phyloP scores from a whole-genome alignment of 2,113 vertebrate species.

The Castor canadensis region DNA sequence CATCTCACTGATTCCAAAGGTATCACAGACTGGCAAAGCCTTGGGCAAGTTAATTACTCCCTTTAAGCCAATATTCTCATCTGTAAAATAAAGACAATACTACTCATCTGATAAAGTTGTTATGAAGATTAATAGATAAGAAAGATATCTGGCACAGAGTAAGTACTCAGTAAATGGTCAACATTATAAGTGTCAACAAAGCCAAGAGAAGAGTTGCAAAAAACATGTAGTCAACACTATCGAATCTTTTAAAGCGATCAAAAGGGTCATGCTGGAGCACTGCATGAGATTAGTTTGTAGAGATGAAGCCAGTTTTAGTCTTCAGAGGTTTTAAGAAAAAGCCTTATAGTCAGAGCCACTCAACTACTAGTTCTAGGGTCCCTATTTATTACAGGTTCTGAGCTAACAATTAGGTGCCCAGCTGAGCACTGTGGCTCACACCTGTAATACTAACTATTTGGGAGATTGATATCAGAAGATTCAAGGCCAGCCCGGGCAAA shows the following conservation, averaged over 20 bases:
- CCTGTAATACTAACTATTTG: too few relatives aligned
- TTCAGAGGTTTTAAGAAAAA: slow-evolving; percentile 32
- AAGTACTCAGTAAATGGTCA: background rate
- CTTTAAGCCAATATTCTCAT: slow-evolving; percentile 48
- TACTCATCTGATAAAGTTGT: slow-evolving; percentile 50
- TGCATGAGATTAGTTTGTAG: background rate
- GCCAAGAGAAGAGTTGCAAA: slow-evolving; percentile 34
- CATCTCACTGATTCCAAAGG: slow-evolving; percentile 21
- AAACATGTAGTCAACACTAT: background rate
- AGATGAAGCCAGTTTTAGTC: slow-evolving; percentile 5
- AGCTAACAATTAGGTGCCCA: background rate
- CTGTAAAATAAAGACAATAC: slow-evolving; percentile 51
- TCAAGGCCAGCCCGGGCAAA: too few relatives aligned
- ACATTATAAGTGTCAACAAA: background rate
- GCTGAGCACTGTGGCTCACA: too few relatives aligned
- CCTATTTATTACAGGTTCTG: slow-evolving; percentile 1
- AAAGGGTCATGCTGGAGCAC: background rate
- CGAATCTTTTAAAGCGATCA: background rate
- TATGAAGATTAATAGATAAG: slow-evolving; percentile 44
- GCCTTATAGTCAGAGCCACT: background rate
- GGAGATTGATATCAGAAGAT: too few relatives aligned
- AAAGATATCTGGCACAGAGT: background rate
- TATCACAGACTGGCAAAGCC: background rate
- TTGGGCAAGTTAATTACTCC: slow-evolving; percentile 43
- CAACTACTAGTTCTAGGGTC: background rate